Evolutionary conservation across 2,797 vertebrate species (phyloP).

Genomic region (Malacoctenus gilli): DNA sequence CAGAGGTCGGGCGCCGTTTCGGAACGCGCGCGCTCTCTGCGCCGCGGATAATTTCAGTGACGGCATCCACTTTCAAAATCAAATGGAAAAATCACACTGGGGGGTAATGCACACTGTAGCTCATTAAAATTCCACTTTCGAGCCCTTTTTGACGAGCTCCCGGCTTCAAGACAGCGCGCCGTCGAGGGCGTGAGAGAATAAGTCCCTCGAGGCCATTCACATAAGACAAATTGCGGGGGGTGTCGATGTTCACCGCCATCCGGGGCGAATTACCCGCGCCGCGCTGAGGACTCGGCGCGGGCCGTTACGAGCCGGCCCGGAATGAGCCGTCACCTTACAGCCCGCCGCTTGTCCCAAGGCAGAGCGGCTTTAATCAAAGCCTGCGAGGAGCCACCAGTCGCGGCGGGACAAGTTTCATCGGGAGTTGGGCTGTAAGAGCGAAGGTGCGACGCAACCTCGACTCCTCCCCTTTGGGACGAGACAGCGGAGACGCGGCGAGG

Average conservation of each 20-base stretch:
- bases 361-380: constrained; percentile 73
- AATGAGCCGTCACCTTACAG: constrained; percentile 62
- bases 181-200: constrained; percentile 52
- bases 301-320: constrained; percentile 50
- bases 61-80: constrained; percentile 65
- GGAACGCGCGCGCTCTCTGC: constrained; percentile 31
- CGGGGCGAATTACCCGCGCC: constrained; percentile 63
- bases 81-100: constrained; percentile 59
- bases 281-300: constrained; percentile 44
- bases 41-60: constrained; percentile 51
- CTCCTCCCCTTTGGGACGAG: constrained; percentile 46
- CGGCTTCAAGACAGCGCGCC: constrained; percentile 61
- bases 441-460: constrained; percentile 41
- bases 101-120: constrained; percentile 69
- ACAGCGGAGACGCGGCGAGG: constrained; percentile 47
- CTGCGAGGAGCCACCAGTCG: constrained; percentile 64
- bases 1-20: constrained; percentile 61
- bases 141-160: constrained; percentile 64
- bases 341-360: constrained; percentile 63
- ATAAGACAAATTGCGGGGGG: constrained; percentile 62
- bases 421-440: constrained; percentile 66
- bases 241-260: constrained; percentile 59
- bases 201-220: constrained; percentile 62
- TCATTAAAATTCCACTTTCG: constrained; percentile 75
- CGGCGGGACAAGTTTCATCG: constrained; percentile 64